phyloP scores from a whole-genome alignment of 2,888 invertebrate genomes.

The Belgica antarctica region DNA sequence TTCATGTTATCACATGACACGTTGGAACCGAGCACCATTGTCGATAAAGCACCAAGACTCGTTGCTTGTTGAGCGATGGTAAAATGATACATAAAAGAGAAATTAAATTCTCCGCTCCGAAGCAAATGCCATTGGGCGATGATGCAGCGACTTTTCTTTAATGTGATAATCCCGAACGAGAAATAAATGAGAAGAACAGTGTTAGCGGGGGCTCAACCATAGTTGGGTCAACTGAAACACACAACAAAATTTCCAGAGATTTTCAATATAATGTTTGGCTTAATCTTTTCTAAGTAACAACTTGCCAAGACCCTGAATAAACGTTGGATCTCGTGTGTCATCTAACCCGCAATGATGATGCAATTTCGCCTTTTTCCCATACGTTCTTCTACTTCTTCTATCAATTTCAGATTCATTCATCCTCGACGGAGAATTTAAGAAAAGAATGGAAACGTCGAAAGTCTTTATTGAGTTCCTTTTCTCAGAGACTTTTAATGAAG shows the following conservation, averaged over 20 bases:
- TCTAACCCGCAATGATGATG: constrained; percentile 14
- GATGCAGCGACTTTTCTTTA: constrained; percentile 21
- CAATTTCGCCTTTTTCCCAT: constrained; percentile 8
- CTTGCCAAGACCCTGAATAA: no score
- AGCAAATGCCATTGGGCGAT: not conserved
- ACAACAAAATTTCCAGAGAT: no score
- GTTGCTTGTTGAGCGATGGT: not conserved
- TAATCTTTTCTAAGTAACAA: no score
- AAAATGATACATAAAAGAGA: not conserved
- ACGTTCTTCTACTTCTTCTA: not conserved
- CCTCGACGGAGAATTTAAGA: not conserved
- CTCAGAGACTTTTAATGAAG: not conserved
- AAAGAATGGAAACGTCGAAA: not conserved
- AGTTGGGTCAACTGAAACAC: not conserved
- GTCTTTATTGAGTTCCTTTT: constrained; percentile 10
- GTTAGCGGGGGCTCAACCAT: no score
- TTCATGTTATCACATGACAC: constrained; percentile 26
- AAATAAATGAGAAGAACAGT: constrained; percentile 7
- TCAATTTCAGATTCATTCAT: constrained; percentile 30
- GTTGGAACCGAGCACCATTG: not conserved
- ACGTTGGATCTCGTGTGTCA: constrained; percentile 28
- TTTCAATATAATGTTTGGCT: no score
- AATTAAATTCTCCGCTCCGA: not conserved
- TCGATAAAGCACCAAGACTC: not conserved
- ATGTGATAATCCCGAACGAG: constrained; percentile 32